A percentile compares a stretch with the other conserved stretches of the same genome.
Evolutionary conservation across 1,140 invertebrate species (phyloP).

Genomic region (Whitmania pigra): DNA sequence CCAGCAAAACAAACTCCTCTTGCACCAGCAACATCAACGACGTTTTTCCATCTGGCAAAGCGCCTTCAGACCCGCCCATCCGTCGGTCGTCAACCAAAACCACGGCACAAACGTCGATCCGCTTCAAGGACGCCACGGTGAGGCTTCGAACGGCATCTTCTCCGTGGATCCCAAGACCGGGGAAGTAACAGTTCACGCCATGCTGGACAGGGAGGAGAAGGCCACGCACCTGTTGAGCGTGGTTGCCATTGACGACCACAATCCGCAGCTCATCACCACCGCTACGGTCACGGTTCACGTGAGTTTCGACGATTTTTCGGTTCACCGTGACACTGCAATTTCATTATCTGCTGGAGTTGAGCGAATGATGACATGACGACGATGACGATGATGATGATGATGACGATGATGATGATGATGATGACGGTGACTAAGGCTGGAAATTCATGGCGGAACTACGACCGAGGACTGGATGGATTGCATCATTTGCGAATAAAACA

Average conservation of each 20-base stretch:
- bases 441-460: no score
- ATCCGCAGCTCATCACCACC: conserved; percentile 12
- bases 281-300: conserved; percentile 22
- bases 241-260: conserved; percentile 15
- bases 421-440: no score
- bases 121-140: neutral
- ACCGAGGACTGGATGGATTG: no score
- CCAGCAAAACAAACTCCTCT: neutral
- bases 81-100: neutral
- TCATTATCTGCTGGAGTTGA: no score
- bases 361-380: no score
- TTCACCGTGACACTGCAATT: no score
- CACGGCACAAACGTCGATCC: neutral
- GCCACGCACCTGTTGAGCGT: conserved; percentile 11
- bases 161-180: neutral
- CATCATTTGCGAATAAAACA: no score
- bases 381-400: no score
- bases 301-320: neutral
- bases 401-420: no score
- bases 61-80: no score
- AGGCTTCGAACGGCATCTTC: neutral
- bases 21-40: neutral
- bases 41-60: conserved; percentile 1
- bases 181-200: neutral
- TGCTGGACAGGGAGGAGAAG: conserved; percentile 21